Percentiles rank a stretch among this genome's conserved stretches.
These are phyloP conservation scores for Malacosoma neustria DNA, from an alignment of 2,888 invertebrate genomes.

Conservation along the genomic window DNA sequence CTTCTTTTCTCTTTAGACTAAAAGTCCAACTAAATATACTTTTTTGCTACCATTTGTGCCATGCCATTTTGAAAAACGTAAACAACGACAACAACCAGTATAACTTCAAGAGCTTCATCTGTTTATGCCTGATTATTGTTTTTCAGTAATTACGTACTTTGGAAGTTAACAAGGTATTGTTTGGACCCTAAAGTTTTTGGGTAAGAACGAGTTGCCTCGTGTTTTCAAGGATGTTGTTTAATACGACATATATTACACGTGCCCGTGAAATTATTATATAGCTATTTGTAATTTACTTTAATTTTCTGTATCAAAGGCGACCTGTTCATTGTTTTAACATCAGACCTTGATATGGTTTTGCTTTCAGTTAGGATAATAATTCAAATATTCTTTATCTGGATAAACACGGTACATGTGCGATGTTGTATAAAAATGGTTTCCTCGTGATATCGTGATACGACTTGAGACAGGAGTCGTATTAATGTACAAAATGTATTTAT, in stretches of 20 bases:
- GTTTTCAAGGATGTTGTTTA: neutral
- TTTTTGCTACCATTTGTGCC: too few species aligned
- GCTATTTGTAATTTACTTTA: neutral
- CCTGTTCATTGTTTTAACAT: neutral
- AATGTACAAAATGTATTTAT: too few species aligned
- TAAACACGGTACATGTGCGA: too few species aligned
- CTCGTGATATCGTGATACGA: too few species aligned
- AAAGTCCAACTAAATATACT: too few species aligned
- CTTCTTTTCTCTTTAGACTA: too few species aligned
- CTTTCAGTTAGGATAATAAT: too few species aligned
- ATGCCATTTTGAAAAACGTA: too few species aligned
- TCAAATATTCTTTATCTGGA: too few species aligned
- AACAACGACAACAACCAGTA: too few species aligned
- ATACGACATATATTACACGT: neutral
- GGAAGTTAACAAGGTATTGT: neutral
- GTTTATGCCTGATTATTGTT: neutral
- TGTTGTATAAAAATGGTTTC: too few species aligned
- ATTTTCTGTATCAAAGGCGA: neutral
- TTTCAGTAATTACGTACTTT: neutral
- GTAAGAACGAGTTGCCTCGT: constrained; percentile 6
- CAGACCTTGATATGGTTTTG: neutral
- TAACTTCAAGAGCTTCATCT: neutral
- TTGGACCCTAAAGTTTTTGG: neutral
- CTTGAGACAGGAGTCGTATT: too few species aligned
- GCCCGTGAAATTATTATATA: neutral